These are phyloP conservation scores for Globodera rostochiensis DNA, from an alignment of 1,140 invertebrate species.

Conservation along the genomic window DNA sequence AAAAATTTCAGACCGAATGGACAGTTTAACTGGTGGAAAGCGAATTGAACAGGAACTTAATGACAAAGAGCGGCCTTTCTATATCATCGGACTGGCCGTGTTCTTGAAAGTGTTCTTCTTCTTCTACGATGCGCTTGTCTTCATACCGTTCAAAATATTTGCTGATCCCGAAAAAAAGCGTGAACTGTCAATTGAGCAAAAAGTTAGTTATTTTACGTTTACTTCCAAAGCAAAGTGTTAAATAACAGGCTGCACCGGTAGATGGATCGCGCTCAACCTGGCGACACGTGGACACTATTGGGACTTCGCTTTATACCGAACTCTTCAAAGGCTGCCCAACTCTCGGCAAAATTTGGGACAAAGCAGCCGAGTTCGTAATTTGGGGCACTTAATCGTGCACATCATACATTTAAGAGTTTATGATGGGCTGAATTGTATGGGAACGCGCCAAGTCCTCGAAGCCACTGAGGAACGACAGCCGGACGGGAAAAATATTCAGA, in stretches of 20 bases:
- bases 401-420: conserved; percentile 74
- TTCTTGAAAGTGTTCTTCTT: conserved; percentile 61
- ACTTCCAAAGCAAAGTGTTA: neutral
- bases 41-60: conserved; percentile 43
- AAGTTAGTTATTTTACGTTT: neutral
- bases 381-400: neutral
- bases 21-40: conserved; percentile 12
- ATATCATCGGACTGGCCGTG: conserved; percentile 35
- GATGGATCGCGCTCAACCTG: conserved; percentile 74
- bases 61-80: conserved; percentile 35
- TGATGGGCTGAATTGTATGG: conserved; percentile 78
- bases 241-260: conserved; percentile 70
- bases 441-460: conserved; percentile 83
- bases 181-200: conserved; percentile 53
- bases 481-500: conserved; percentile 93
- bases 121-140: conserved; percentile 84
- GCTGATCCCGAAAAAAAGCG: conserved; percentile 80
- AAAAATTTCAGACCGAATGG: conserved; percentile 41
- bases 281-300: conserved; percentile 74
- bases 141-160: conserved; percentile 82
- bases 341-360: conserved; percentile 82
- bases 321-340: conserved; percentile 76
- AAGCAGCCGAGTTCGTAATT: conserved; percentile 41
- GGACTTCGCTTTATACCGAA: conserved; percentile 70
- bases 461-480: conserved; percentile 90